phyloP scores from a whole-genome alignment of 1,140 invertebrate species.

The Zaprionus nigranus region DNA sequence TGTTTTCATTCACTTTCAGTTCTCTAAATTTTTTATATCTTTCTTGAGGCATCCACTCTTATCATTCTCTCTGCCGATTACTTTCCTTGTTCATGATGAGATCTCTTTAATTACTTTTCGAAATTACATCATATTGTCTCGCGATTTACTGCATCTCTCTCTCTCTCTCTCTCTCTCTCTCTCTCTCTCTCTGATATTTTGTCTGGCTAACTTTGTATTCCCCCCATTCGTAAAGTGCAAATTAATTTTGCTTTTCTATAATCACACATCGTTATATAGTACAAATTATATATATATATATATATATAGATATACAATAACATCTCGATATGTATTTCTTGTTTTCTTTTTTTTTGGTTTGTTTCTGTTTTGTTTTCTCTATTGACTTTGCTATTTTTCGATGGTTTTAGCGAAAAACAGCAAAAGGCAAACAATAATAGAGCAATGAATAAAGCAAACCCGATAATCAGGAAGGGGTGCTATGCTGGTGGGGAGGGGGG shows the following conservation, averaged over 20 bases:
- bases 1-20: neutral
- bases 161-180: no score
- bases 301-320: neutral
- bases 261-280: conserved; percentile 1
- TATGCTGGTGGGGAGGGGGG: no score
- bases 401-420: conserved; percentile 71
- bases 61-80: neutral
- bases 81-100: neutral
- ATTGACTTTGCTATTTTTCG: conserved; percentile 18
- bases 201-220: neutral
- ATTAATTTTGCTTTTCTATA: conserved; percentile 31
- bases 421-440: conserved; percentile 62
- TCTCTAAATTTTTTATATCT: no score
- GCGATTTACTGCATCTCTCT: neutral
- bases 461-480: conserved; percentile 27
- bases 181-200: neutral
- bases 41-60: no score
- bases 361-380: conserved; percentile 36
- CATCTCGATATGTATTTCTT: conserved; percentile 1
- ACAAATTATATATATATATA: neutral
- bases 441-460: conserved; percentile 28
- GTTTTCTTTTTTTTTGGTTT: conserved; percentile 15
- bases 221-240: conserved; percentile 29
- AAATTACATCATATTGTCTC: conserved; percentile 8
- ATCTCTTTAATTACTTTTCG: conserved; percentile 1